Evolutionary conservation across 2,113 vertebrate genomes (phyloP).

Genomic region (Myiagra hebetior): DNA sequence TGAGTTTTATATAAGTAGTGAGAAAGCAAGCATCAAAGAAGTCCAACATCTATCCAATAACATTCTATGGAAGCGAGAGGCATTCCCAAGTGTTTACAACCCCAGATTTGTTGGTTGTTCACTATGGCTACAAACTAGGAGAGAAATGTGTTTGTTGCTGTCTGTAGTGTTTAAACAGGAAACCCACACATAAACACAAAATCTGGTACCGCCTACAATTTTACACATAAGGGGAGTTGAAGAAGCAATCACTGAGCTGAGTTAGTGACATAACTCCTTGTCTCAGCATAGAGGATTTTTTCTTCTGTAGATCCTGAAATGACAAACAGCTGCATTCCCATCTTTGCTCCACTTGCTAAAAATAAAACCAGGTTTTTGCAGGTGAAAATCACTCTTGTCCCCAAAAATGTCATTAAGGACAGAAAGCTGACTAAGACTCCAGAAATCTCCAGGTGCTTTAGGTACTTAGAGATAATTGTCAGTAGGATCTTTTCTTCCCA

Average conservation of each 20-base stretch:
- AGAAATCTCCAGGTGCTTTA: not conserved
- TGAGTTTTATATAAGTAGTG: not conserved
- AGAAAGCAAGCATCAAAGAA: not conserved
- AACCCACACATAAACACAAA: not conserved
- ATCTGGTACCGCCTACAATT: not conserved
- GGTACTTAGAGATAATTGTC: not conserved
- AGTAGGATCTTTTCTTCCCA: not conserved
- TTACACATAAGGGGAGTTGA: not conserved
- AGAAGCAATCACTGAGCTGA: not conserved
- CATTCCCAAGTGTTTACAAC: not conserved
- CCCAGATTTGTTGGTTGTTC: not conserved
- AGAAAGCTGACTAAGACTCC: not conserved
- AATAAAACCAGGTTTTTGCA: not conserved
- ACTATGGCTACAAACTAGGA: not conserved
- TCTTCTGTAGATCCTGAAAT: not conserved
- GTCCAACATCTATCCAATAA: not conserved
- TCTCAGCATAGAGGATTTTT: not conserved
- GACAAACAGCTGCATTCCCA: not conserved
- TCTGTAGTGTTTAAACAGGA: not conserved
- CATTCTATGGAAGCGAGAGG: not conserved
- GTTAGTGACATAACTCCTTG: not conserved
- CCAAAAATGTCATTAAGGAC: not conserved
- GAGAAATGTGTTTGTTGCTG: not conserved
- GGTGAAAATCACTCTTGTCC: not conserved
- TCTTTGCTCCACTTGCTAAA: not conserved